Evolutionary conservation across 2,888 invertebrate genomes (phyloP).

Genomic region (Plagodis dolabraria): DNA sequence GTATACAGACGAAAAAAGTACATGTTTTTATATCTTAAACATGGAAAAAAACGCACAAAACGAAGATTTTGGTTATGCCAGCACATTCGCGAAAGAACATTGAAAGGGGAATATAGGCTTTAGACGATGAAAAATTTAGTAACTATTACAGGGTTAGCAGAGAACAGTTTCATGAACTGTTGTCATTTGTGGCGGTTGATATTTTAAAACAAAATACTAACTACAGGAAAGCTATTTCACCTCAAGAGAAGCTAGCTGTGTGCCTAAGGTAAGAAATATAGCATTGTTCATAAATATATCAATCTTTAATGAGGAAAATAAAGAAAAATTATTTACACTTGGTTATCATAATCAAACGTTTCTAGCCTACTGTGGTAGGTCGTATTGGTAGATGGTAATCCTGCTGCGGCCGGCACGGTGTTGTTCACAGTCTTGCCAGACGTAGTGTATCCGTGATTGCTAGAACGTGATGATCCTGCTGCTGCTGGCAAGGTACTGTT

Average conservation of each 20-base stretch:
- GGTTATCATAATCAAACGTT: conserved; percentile 25
- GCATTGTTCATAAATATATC: conserved; percentile 16
- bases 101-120: conserved; percentile 27
- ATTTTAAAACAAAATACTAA: conserved; percentile 27
- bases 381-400: conserved; percentile 2
- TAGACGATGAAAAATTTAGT: conserved; percentile 29
- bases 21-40: neutral
- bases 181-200: conserved; percentile 26
- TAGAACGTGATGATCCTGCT: conserved; percentile 1
- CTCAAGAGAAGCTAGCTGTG: conserved; percentile 20
- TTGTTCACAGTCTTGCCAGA: conserved; percentile 3
- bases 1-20: conserved; percentile 13
- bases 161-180: conserved; percentile 27
- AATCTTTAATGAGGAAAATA: conserved; percentile 12
- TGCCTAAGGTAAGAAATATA: conserved; percentile 24
- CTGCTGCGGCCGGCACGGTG: conserved; percentile 4
- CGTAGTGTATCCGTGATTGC: conserved; percentile 23
- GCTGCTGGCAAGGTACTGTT: no score
- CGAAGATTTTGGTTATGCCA: conserved; percentile 25
- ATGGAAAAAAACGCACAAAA: conserved; percentile 13
- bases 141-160: conserved; percentile 27
- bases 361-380: conserved; percentile 4
- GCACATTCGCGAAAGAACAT: conserved; percentile 27
- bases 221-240: conserved; percentile 26
- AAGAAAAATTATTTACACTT: conserved; percentile 17